These are phyloP conservation scores for Nysson spinosus DNA, from an alignment of 2,888 invertebrate genomes.

Conservation along the genomic window DNA sequence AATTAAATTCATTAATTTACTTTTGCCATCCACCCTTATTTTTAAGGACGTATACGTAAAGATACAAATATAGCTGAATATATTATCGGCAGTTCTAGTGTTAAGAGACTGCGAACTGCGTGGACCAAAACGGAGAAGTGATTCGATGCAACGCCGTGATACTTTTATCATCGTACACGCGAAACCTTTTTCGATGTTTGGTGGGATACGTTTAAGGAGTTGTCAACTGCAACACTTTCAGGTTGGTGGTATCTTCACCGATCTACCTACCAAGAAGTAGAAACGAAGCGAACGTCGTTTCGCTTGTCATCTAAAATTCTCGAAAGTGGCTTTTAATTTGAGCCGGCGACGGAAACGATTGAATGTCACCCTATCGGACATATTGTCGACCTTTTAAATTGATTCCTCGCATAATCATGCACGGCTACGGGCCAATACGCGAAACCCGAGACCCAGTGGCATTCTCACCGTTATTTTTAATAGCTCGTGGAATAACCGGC, in stretches of 20 bases:
- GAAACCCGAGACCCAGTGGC: neutral
- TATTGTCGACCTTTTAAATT: constrained; percentile 22
- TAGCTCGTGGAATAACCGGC: constrained; percentile 65
- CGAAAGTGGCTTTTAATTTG: constrained; percentile 31
- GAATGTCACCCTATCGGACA: constrained; percentile 15
- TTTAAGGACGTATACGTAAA: too few species aligned
- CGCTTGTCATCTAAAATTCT: constrained; percentile 7
- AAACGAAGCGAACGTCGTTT: constrained; percentile 4
- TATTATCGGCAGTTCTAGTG: too few species aligned
- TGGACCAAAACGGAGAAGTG: constrained; percentile 17
- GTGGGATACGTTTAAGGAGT: neutral
- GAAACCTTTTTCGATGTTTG: constrained; percentile 11
- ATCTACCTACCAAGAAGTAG: neutral
- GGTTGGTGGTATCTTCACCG: too few species aligned
- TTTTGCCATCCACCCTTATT: too few species aligned
- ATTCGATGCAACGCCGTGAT: constrained; percentile 23
- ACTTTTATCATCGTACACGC: constrained; percentile 27
- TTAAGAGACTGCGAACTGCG: too few species aligned
- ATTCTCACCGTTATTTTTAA: constrained; percentile 52
- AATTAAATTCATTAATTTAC: too few species aligned
- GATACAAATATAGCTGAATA: too few species aligned
- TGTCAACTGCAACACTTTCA: too few species aligned
- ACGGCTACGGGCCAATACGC: neutral
- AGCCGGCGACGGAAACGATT: constrained; percentile 11
- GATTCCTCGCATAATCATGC: constrained; percentile 22